Conservation (phyloP, 2,888 invertebrate genomes). For the Flexamia atlantica region DNA sequence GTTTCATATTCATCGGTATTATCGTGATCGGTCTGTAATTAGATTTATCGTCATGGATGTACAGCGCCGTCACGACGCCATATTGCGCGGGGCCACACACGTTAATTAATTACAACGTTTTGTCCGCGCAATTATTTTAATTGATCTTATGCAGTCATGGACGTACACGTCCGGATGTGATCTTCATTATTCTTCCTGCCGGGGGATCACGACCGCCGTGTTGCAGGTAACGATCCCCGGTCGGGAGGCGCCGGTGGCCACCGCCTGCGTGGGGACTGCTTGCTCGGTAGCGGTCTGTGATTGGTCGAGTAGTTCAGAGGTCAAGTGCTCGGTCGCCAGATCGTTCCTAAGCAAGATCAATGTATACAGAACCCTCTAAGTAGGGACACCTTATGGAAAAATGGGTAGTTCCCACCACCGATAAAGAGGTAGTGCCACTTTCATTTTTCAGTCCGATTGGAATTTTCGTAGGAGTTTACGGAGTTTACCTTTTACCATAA, state of each 20-base stretch:
- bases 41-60: slow-evolving; percentile 43
- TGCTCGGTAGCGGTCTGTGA: too few relatives aligned
- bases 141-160: slow-evolving; percentile 64
- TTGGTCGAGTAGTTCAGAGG: too few relatives aligned
- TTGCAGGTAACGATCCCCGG: slow-evolving; percentile 46
- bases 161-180: slow-evolving; percentile 60
- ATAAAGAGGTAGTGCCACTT: too few relatives aligned
- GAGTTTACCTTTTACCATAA: too few relatives aligned
- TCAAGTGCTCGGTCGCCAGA: too few relatives aligned
- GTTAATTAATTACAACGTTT: slow-evolving; percentile 60
- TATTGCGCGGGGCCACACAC: slow-evolving; percentile 51
- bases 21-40: slow-evolving; percentile 41
- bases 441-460: too few relatives aligned
- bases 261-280: not conserved
- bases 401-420: too few relatives aligned
- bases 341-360: too few relatives aligned
- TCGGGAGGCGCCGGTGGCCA: not conserved
- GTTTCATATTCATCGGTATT: slow-evolving; percentile 6
- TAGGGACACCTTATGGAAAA: too few relatives aligned
- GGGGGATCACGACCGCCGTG: slow-evolving; percentile 49
- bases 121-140: slow-evolving; percentile 65
- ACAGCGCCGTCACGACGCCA: slow-evolving; percentile 59
- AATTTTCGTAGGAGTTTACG: too few relatives aligned
- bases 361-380: too few relatives aligned
- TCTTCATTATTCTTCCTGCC: slow-evolving; percentile 62